A percentile compares a stretch with the other conserved stretches of the same genome.
Evolutionary conservation across 2,797 vertebrate genomes (phyloP).

Genomic region (Leptodactylus fallax): DNA sequence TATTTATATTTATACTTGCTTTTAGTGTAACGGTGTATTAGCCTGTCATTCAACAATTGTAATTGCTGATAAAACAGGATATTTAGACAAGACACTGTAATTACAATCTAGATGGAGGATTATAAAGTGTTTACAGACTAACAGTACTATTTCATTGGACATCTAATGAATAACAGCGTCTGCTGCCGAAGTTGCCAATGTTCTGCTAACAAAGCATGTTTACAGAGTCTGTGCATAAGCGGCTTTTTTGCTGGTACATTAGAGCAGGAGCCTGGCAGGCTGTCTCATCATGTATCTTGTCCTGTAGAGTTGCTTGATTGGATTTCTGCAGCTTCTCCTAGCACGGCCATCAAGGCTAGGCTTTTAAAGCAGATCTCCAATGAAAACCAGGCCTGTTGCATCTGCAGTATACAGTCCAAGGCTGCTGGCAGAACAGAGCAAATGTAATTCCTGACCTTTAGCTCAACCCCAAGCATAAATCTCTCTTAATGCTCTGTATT

Average conservation of each 20-base stretch:
- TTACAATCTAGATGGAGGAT: constrained; percentile 66
- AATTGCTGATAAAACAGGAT: constrained; percentile 51
- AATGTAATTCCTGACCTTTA: constrained; percentile 70
- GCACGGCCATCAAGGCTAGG: constrained; percentile 69
- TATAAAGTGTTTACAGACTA: constrained; percentile 69
- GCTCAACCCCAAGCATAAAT: constrained; percentile 72
- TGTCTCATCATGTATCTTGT: constrained; percentile 71
- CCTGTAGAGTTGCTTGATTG: constrained; percentile 76
- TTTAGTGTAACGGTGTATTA: not conserved
- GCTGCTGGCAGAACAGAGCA: constrained; percentile 65
- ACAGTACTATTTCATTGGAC: constrained; percentile 69
- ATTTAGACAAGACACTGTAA: constrained; percentile 68
- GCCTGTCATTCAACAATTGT: not conserved
- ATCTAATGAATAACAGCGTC: constrained; percentile 71
- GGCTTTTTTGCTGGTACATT: constrained; percentile 69
- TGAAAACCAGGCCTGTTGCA: constrained; percentile 69
- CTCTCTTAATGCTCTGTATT: constrained; percentile 67
- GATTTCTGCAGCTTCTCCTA: constrained; percentile 75
- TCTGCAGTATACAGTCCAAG: constrained; percentile 67
- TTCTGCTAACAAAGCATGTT: constrained; percentile 73
- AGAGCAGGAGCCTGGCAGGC: constrained; percentile 70
- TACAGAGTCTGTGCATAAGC: constrained; percentile 69
- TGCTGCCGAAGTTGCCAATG: constrained; percentile 67
- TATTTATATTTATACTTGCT: not conserved
- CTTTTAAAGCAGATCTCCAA: constrained; percentile 68